phyloP scores from a whole-genome alignment of 2,888 invertebrate genomes.

The Rhogogaster chlorosoma region DNA sequence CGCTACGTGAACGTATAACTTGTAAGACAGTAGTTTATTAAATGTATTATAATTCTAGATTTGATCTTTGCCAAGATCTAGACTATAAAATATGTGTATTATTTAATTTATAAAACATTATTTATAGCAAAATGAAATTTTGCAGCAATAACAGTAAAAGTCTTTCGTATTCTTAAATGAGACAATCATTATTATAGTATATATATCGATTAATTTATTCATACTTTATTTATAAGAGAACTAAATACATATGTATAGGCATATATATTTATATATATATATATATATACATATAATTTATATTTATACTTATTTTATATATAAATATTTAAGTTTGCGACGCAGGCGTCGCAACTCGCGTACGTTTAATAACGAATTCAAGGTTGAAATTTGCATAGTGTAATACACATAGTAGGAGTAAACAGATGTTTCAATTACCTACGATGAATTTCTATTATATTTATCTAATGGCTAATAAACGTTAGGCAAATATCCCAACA shows the following conservation, averaged over 20 bases:
- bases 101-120: constrained; percentile 21
- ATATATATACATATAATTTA: background rate
- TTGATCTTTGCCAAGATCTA: constrained; percentile 22
- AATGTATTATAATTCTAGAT: constrained; percentile 18
- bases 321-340: constrained; percentile 29
- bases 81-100: background rate
- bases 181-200: background rate
- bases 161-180: background rate
- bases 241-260: background rate
- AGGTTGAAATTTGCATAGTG: constrained; percentile 28
- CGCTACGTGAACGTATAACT: constrained; percentile 29
- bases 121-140: constrained; percentile 7
- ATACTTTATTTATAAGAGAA: background rate
- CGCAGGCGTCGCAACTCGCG: constrained; percentile 26
- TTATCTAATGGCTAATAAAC: constrained; percentile 20
- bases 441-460: background rate
- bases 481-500: background rate
- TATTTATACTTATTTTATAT: constrained; percentile 34
- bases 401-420: background rate
- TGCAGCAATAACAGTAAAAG: background rate
- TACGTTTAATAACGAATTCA: constrained; percentile 23
- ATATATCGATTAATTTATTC: background rate
- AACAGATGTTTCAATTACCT: background rate
- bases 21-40: constrained; percentile 7
- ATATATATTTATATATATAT: background rate